Conservation (phyloP, 2,888 invertebrate species). For the Eristalis arbustorum region DNA sequence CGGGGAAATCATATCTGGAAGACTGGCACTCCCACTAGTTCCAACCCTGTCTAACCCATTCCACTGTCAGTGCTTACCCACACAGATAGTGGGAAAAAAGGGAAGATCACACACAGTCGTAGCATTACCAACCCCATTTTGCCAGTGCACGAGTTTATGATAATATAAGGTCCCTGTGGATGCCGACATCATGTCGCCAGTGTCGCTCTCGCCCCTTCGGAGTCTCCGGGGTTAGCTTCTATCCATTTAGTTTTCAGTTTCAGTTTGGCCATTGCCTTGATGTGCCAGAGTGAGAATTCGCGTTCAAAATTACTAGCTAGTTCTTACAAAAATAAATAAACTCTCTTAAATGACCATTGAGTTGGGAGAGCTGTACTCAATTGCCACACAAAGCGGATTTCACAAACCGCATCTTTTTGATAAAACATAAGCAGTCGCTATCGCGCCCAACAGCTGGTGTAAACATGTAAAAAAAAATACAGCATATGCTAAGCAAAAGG, state of each 20-base stretch:
- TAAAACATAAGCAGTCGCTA: slow-evolving; percentile 29
- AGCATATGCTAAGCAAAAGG: slow-evolving; percentile 5
- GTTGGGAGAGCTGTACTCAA: not conserved
- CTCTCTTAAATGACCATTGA: not conserved
- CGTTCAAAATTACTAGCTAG: not conserved
- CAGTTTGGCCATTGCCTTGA: slow-evolving; percentile 14
- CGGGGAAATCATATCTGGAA: slow-evolving; percentile 22
- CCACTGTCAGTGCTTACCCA: not conserved
- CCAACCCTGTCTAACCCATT: slow-evolving; percentile 8
- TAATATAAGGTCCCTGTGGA: slow-evolving; percentile 40
- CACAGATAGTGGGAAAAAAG: not conserved
- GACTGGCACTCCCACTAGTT: slow-evolving; percentile 38
- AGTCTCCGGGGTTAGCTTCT: slow-evolving; percentile 16
- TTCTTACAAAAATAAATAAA: not conserved
- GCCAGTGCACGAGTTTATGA: slow-evolving; percentile 2
- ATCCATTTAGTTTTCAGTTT: slow-evolving; percentile 29
- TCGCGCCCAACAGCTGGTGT: slow-evolving; percentile 11
- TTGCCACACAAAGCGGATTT: slow-evolving; percentile 8
- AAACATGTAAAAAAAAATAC: slow-evolving; percentile 34
- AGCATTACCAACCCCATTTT: not conserved
- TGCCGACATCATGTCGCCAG: not conserved
- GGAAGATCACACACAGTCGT: not conserved
- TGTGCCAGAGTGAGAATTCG: not conserved
- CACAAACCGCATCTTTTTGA: slow-evolving; percentile 37
- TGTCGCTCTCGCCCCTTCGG: not conserved